These are phyloP conservation scores for Ladona fulva DNA, from an alignment of 1,140 invertebrate species.

Conservation along the genomic window DNA sequence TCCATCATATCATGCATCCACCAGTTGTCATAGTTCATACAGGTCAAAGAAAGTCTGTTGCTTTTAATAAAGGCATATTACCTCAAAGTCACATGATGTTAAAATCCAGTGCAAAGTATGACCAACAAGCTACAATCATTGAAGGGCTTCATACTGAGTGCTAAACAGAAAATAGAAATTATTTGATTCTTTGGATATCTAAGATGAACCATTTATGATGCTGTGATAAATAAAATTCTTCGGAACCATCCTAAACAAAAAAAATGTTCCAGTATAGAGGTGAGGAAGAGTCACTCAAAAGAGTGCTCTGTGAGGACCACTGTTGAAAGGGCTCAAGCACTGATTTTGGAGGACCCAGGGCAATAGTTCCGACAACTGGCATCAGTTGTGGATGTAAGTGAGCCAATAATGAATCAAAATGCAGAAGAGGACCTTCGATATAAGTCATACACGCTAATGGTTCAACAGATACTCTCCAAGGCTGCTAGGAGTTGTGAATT, in stretches of 20 bases:
- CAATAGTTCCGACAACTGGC: background rate
- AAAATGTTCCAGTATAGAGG: background rate
- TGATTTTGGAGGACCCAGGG: conserved; percentile 13
- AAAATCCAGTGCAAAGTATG: conserved; percentile 12
- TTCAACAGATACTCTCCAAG: background rate
- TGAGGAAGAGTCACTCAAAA: conserved; percentile 13
- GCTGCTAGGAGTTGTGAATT: background rate
- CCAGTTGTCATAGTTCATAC: no score
- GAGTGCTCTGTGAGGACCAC: background rate
- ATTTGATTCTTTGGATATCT: conserved; percentile 14
- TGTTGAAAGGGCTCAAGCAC: conserved; percentile 5
- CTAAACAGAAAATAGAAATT: background rate
- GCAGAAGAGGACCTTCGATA: conserved; percentile 9
- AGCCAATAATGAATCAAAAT: background rate
- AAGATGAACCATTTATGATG: conserved; percentile 15
- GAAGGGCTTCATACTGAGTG: conserved; percentile 15
- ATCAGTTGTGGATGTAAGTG: background rate
- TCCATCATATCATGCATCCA: no score
- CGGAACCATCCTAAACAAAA: background rate
- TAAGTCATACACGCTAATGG: conserved; percentile 4
- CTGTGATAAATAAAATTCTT: conserved; percentile 11
- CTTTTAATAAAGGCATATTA: background rate
- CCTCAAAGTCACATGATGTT: conserved; percentile 15
- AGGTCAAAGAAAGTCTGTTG: background rate
- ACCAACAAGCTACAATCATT: conserved; percentile 13